Percentiles rank a stretch among this genome's conserved stretches.
Evolutionary conservation across 1,140 invertebrate genomes (phyloP).

Genomic region (Cydia fagiglandana): DNA sequence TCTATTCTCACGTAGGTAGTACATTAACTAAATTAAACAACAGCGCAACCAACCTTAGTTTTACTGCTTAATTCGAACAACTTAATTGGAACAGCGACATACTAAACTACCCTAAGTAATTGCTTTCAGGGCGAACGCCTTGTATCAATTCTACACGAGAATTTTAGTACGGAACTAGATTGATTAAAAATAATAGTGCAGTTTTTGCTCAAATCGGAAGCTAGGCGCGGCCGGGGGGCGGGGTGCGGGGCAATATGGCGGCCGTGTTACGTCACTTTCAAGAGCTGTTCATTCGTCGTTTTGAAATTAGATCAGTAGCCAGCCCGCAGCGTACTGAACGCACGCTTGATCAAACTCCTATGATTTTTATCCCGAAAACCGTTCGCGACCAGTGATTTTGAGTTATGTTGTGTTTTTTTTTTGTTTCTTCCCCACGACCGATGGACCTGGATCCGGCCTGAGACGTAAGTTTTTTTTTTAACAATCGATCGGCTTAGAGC

Average conservation of each 20-base stretch:
- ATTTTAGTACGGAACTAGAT: constrained; percentile 52
- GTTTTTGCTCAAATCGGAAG: constrained; percentile 61
- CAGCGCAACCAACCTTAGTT: constrained; percentile 1
- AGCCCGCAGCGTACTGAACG: constrained; percentile 47
- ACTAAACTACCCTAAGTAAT: constrained; percentile 27
- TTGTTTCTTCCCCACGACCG: constrained; percentile 34
- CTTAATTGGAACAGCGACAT: constrained; percentile 24
- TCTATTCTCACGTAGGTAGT: not conserved
- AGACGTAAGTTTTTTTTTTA: constrained; percentile 19
- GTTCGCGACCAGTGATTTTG: constrained; percentile 33
- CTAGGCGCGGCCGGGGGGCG: constrained; percentile 51
- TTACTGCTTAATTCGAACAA: not conserved
- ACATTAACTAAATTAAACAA: constrained; percentile 28
- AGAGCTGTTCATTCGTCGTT: constrained; percentile 52
- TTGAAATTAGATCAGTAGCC: constrained; percentile 74
- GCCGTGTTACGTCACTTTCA: constrained; percentile 71
- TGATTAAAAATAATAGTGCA: constrained; percentile 66
- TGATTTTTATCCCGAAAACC: constrained; percentile 31
- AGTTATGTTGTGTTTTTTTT: constrained; percentile 51
- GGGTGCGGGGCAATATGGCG: constrained; percentile 62
- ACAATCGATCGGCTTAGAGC: constrained; percentile 12
- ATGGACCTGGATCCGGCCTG: not conserved
- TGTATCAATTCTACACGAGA: not conserved
- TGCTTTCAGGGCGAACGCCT: not conserved
- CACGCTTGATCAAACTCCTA: constrained; percentile 33